Evolutionary conservation across 1,140 invertebrate genomes (phyloP), one percentile per base, ranked within the genome.

Genomic region (Babylonia areolata): DNA sequence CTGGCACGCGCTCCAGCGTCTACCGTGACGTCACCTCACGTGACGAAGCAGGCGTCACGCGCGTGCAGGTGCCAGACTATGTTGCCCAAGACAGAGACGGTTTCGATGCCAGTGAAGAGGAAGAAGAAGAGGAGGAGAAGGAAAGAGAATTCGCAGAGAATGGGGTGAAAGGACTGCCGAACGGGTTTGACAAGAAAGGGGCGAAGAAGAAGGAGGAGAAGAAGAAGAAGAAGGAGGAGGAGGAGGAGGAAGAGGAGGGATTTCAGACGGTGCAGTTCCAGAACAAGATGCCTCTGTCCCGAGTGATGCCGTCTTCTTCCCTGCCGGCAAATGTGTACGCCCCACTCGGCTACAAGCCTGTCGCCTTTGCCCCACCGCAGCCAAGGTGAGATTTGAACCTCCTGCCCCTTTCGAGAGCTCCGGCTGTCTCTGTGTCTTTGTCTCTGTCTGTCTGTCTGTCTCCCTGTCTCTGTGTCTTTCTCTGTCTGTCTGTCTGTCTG

Each of bases 11-110:
- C 28, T 80, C 85, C 85, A 80, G 1, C 71, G 84, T 46, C 31
- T 85, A 85, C 28, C 85, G 37, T 81, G 77, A 80, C 78, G 77
- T 42, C 54, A 40, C 84, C 17, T 40, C 42, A 28, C 64, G 37
- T 31, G 37, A 71, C 39, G 39, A 73, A 12, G 12, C 39, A 17
- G 58, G 35, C n/a, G 82, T 84, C 37, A 75, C 82, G 64, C 58
- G 69, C 37, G 69, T 75, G 37, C 82, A 75, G 11, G 82, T 84
- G 11, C 82, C 82, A 23, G 82, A 84, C 82, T 84, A 73, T 31
- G 28, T 64, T 33, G 2, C 11, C 5, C 20, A 39, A 12, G 23
- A 37, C 20, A 37, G 17, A 0, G 54, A 73, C 69, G 42, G 40
- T 17, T 3, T 31, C 11, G 35, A 51, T 20, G 28, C 9, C 37